Evolutionary conservation across 2,113 vertebrate species (phyloP).

Genomic region (Hyaena hyaena): DNA sequence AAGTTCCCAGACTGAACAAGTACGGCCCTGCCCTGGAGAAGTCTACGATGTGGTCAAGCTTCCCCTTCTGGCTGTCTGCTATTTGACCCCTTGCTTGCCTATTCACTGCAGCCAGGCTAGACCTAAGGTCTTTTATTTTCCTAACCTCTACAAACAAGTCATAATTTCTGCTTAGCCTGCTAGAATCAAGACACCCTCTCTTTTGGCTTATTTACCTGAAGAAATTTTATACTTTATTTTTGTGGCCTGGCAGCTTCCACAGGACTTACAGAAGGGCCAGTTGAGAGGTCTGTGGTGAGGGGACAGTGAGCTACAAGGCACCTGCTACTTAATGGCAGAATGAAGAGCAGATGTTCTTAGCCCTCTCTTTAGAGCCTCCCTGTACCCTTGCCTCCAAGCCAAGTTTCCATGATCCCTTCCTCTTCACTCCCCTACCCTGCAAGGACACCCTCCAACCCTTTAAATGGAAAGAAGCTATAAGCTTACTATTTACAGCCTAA

Average conservation of each 20-base stretch:
- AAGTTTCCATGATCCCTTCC: background rate
- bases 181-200: background rate
- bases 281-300: background rate
- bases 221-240: background rate
- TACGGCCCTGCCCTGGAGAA: background rate
- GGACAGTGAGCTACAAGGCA: background rate
- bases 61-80: background rate
- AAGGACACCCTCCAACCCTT: background rate
- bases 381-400: background rate
- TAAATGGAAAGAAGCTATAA: background rate
- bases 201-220: background rate
- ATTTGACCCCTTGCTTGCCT: background rate
- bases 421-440: background rate
- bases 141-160: background rate
- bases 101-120: background rate
- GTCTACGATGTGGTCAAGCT: background rate
- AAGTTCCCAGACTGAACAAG: background rate
- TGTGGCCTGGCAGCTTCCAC: background rate
- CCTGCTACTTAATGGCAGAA: background rate
- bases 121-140: background rate
- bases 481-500: background rate
- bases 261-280: background rate
- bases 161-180: background rate
- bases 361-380: background rate
- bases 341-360: background rate